A percentile compares a stretch with the other conserved stretches of the same genome.
Evolutionary conservation across 2,888 invertebrate species (phyloP).

Genomic region (Euplexia lucipara): DNA sequence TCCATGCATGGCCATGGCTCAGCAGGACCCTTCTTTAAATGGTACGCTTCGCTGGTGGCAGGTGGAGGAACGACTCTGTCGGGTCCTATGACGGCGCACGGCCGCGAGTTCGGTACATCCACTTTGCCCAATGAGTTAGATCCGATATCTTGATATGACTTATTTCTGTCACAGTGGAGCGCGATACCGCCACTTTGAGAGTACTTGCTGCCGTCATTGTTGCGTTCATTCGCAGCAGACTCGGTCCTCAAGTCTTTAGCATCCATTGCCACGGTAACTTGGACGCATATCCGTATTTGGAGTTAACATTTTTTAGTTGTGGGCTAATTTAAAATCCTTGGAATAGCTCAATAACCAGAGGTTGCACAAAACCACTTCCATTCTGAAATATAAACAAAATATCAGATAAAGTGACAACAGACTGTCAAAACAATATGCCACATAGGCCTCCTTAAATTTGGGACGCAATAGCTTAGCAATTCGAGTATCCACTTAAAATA

Average conservation of each 20-base stretch:
- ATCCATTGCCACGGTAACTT: constrained; percentile 83
- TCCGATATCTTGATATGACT: constrained; percentile 83
- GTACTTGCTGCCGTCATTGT: constrained; percentile 85
- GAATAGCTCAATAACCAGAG: constrained; percentile 63
- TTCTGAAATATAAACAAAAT: constrained; percentile 90
- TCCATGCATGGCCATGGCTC: constrained; percentile 82
- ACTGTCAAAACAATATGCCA: constrained; percentile 90
- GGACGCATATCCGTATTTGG: constrained; percentile 73
- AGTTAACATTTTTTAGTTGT: constrained; percentile 79
- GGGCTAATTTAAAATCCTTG: constrained; percentile 55
- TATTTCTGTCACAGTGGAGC: constrained; percentile 80
- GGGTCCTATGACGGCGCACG: constrained; percentile 89
- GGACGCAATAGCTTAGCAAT: constrained; percentile 44
- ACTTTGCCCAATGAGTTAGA: constrained; percentile 83
- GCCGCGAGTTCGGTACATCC: constrained; percentile 82
- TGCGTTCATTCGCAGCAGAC: constrained; percentile 80
- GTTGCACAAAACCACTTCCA: constrained; percentile 72
- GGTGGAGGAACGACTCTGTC: constrained; percentile 84
- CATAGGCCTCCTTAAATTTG: constrained; percentile 74
- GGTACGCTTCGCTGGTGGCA: constrained; percentile 74
- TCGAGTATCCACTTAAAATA: constrained; percentile 32
- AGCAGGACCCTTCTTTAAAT: constrained; percentile 75
- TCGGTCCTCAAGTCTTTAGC: constrained; percentile 86
- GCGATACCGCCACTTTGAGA: constrained; percentile 75
- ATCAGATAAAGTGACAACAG: constrained; percentile 83